Evolutionary conservation across 2,797 vertebrate genomes (phyloP).

Genomic region (Hemitrygon akajei): DNA sequence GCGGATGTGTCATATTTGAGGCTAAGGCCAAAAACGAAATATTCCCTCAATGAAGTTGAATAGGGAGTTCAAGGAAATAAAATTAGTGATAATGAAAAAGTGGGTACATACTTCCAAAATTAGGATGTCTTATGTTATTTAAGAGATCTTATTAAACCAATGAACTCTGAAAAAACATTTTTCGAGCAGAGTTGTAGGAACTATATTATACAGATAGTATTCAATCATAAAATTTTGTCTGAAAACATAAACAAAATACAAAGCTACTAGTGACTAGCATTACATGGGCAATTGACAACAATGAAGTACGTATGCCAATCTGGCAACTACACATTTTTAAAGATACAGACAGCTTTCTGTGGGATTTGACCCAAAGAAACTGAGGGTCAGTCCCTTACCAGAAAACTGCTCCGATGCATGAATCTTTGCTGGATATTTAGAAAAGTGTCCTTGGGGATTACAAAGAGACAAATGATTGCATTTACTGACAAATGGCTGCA

Average conservation of each 20-base stretch:
- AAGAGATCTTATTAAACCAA: too few relatives aligned
- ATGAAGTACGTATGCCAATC: not conserved
- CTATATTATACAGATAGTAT: not conserved
- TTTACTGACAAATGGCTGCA: not conserved
- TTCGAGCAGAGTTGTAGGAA: too few relatives aligned
- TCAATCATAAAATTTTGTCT: not conserved
- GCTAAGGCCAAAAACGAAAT: too few relatives aligned
- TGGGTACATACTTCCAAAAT: too few relatives aligned
- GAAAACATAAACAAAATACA: not conserved
- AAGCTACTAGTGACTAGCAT: not conserved
- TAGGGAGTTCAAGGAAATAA: too few relatives aligned
- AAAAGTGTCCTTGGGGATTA: not conserved
- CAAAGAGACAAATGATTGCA: not conserved
- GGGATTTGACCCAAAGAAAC: not conserved
- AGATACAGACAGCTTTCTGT: not conserved
- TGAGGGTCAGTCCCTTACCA: not conserved
- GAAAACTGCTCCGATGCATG: not conserved
- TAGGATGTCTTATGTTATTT: too few relatives aligned
- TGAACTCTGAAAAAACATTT: too few relatives aligned
- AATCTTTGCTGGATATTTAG: not conserved
- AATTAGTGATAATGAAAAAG: too few relatives aligned
- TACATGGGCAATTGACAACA: not conserved
- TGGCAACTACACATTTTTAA: not conserved
- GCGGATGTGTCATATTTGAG: too few relatives aligned
- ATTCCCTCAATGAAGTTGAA: too few relatives aligned